phyloP scores from a whole-genome alignment of 2,797 vertebrate genomes.

The Halcyon chelicuti region DNA sequence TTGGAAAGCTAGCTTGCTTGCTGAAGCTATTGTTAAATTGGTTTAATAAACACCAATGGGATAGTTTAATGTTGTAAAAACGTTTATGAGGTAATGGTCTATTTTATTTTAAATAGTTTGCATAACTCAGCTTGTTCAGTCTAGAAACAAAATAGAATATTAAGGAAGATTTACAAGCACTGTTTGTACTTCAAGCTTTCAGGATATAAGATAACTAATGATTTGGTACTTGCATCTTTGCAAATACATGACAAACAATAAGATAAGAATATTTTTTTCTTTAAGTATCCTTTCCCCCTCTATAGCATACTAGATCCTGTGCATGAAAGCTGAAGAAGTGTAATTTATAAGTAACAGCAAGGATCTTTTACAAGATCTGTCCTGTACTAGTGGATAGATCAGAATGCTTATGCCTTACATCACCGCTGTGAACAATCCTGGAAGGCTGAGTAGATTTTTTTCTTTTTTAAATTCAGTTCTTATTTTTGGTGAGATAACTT shows the following conservation, averaged over 20 bases:
- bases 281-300: neutral
- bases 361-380: neutral
- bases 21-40: constrained; percentile 38
- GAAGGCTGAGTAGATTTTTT: too few species aligned
- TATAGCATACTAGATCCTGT: neutral
- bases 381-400: neutral
- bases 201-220: neutral
- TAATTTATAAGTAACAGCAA: neutral
- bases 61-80: neutral
- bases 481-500: neutral
- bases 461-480: neutral
- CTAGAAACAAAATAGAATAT: neutral
- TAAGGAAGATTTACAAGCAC: neutral
- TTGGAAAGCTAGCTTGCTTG: neutral
- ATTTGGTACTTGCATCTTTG: neutral
- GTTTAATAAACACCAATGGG: constrained; percentile 36
- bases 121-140: neutral
- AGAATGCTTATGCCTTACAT: neutral
- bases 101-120: neutral
- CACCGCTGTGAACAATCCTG: neutral
- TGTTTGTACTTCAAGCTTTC: neutral
- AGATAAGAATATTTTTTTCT: neutral
- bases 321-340: neutral
- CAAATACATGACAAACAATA: neutral
- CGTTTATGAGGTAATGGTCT: neutral